A percentile compares a stretch with the other conserved stretches of the same genome.
Conservation (phyloP, 2,113 vertebrate species). For the pig (Sus scrofa) region T2T-Sscrofa CM000827.6:91979001-91979500, state of each 20-base stretch:
- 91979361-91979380: neutral
- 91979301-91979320: neutral
- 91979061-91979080: neutral
- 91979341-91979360: neutral
- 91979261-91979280: neutral
- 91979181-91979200: neutral
- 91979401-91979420: neutral
- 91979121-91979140: neutral
- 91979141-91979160: neutral
- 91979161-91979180: neutral
- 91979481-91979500: conserved; percentile 26
- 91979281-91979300: neutral
- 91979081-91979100: neutral
- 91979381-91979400: neutral
- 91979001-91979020: neutral
- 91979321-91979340: neutral
- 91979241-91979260: neutral
- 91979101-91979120: neutral
- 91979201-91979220: neutral
- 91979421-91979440: neutral
- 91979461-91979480: neutral
- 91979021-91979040: neutral
- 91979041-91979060: neutral
- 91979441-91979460: neutral
- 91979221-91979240: neutral